phyloP scores from a whole-genome alignment of 2,113 vertebrate species.

The Rhea americana region DNA sequence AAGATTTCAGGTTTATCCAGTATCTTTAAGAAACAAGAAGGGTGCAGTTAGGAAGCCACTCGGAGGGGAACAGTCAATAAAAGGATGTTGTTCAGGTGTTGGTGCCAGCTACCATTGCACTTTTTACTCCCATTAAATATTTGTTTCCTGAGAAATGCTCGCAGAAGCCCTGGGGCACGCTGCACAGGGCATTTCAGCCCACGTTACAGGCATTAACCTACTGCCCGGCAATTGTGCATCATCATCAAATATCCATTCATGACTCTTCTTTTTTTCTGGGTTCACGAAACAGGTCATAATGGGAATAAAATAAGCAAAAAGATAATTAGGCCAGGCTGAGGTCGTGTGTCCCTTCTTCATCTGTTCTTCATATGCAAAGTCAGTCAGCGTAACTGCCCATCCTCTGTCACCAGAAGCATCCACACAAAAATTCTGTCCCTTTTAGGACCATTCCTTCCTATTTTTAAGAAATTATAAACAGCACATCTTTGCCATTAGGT shows the following conservation, averaged over 20 bases:
- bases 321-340: not conserved
- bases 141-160: not conserved
- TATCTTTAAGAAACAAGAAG: not conserved
- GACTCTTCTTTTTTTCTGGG: not conserved
- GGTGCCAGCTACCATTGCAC: not conserved
- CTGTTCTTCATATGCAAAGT: not conserved
- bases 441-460: not conserved
- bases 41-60: not conserved
- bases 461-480: not conserved
- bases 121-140: not conserved
- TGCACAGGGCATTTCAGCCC: not conserved
- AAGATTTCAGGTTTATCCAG: not conserved
- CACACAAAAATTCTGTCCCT: not conserved
- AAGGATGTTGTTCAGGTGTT: not conserved
- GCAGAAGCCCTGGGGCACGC: not conserved
- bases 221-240: slow-evolving; percentile 30
- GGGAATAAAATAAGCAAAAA: not conserved
- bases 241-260: not conserved
- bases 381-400: not conserved
- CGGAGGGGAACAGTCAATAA: not conserved
- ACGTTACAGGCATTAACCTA: slow-evolving; percentile 31
- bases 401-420: not conserved
- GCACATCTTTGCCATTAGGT: not conserved
- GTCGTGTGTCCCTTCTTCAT: not conserved
- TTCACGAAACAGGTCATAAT: slow-evolving; percentile 16